Conservation (phyloP, 2,797 vertebrate species). For the Silurus lanzhouensis region DNA sequence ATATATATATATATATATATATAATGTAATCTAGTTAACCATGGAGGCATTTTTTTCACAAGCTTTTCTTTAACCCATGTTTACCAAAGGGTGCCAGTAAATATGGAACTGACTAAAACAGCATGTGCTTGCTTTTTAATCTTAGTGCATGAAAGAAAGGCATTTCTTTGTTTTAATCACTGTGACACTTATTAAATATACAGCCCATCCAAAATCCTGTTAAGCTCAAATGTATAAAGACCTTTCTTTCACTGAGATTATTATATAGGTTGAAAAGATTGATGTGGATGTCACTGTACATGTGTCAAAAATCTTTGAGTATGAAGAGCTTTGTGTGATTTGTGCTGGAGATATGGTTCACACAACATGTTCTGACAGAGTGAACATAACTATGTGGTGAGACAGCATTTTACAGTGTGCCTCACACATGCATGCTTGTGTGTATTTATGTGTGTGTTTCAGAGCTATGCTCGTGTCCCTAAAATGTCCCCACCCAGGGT, state of each 20-base stretch:
- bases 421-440: background rate
- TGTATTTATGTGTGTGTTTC: conserved; percentile 3
- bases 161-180: background rate
- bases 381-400: conserved; percentile 45
- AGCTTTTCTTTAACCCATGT: background rate
- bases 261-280: background rate
- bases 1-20: too few relatives aligned
- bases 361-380: conserved; percentile 50
- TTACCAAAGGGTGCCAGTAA: background rate
- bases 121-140: background rate
- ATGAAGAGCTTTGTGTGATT: conserved; percentile 5
- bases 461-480: conserved; percentile 8
- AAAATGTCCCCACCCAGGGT: background rate
- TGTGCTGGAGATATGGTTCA: conserved; percentile 30
- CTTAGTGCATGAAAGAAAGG: background rate
- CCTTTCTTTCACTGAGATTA: background rate
- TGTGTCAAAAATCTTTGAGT: background rate
- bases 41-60: background rate
- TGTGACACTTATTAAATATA: background rate
- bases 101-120: background rate
- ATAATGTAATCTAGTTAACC: background rate
- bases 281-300: background rate
- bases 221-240: background rate
- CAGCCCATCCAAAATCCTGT: background rate
- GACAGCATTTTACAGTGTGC: conserved; percentile 43